Evolutionary conservation across 2,113 vertebrate genomes (phyloP).

Genomic region (Daboia siamensis): DNA sequence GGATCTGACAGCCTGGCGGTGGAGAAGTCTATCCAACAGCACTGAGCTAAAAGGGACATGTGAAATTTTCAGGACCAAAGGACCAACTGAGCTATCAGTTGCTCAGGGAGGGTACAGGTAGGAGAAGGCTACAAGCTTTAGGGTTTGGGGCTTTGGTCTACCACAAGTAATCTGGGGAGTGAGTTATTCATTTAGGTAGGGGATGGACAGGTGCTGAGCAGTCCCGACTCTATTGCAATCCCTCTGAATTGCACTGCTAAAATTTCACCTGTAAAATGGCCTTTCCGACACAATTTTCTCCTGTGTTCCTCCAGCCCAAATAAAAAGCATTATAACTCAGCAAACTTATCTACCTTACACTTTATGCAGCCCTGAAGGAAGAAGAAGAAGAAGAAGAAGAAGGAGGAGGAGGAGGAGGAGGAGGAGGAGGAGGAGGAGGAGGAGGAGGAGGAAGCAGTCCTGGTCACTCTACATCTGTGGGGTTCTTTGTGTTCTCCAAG

Average conservation of each 20-base stretch:
- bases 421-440: too few relatives aligned
- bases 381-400: neutral
- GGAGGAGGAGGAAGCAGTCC: too few relatives aligned
- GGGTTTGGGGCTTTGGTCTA: neutral
- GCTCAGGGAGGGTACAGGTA: neutral
- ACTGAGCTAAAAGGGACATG: neutral
- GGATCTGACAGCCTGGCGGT: neutral
- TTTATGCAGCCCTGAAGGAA: neutral
- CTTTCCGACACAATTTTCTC: neutral
- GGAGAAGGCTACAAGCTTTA: neutral
- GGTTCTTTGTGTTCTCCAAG: too few relatives aligned
- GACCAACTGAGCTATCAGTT: neutral
- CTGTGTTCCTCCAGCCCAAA: neutral
- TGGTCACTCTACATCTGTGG: too few relatives aligned
- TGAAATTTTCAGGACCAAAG: neutral
- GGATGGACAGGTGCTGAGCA: neutral
- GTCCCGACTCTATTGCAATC: neutral
- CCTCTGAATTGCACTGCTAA: neutral
- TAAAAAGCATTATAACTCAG: neutral
- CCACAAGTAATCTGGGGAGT: neutral
- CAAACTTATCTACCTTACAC: neutral
- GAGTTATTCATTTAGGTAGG: neutral
- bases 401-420: fast-evolving
- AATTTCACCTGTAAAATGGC: neutral
- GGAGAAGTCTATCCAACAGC: neutral